Base-by-base conservation (phyloP, 2,888 invertebrate genomes). In the Rhagonycha lutea region DNA sequence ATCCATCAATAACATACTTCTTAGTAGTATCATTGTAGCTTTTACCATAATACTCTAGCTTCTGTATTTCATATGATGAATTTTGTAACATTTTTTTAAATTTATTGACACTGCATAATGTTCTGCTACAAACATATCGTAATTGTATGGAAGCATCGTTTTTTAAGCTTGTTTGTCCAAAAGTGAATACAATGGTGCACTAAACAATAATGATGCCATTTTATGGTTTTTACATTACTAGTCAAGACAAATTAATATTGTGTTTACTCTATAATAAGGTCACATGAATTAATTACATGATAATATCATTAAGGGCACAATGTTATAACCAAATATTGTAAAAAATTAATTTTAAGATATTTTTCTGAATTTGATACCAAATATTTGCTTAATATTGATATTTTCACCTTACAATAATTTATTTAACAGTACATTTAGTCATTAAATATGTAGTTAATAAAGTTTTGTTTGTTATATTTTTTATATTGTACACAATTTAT, bases 241-340 rank as follows among this genome's bases (percentile, higher is more conserved):
- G 74, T 74, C 74, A 74, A 70, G 68, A 70, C 74, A 74, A 70
- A 68, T 68, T 67, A 70, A 47, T 62, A 65, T 71, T 71, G 61
- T 74, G 63, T 69, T 71, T 71, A 74, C 70, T 74, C 68, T 70
- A 70, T 29, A 28, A 61, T 61, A 65, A 73, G 69, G 63, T 69
- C 69, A 69, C 70, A 69, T 69, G 24, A 69, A 74, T 70, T 70
- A 23, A 7, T 47, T 47, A 47, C n/a, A 47, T 47, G 47, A 47
- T 47, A 47, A 47, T 74, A 74, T 70, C 74, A 68, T 70, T 61
- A 74, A 70, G 74, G 74, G 74, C 70, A 70, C 74, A 74, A 74
- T 32, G 65, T 70, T 70, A 71, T 68, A 74, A 74, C 74, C 74
- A 74, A 74, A 74, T 74, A 74, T 29, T 74, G 70, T 74, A 74